phyloP scores from a whole-genome alignment of 1,140 invertebrate genomes.

The Hormaphis cornu region DNA sequence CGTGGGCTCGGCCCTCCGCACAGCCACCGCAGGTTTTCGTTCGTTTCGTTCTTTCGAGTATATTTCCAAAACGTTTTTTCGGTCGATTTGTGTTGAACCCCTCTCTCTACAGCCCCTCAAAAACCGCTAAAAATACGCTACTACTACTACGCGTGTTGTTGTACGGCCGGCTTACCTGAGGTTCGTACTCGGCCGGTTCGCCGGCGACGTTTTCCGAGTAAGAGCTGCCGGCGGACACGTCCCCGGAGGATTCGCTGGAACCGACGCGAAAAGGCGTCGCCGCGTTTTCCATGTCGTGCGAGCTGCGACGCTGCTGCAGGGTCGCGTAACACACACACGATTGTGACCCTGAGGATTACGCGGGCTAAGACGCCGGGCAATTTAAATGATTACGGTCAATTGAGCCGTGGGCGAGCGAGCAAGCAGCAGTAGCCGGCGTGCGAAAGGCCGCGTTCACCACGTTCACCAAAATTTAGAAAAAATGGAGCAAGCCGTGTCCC shows the following conservation, averaged over 20 bases:
- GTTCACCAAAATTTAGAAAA: no score
- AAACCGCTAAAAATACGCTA: no score
- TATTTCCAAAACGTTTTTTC: no score
- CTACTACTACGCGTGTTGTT: no score
- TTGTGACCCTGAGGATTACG: neutral
- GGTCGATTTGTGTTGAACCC: no score
- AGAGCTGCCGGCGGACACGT: conserved; percentile 32
- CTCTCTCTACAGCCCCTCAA: no score
- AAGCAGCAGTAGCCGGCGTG: no score
- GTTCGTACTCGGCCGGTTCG: conserved; percentile 38
- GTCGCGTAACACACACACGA: neutral
- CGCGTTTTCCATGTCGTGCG: neutral
- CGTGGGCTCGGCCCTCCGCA: no score
- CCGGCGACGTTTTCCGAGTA: conserved; percentile 36
- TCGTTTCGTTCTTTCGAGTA: no score
- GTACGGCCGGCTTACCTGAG: conserved; percentile 37
- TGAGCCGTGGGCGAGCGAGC: neutral
- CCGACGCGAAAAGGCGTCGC: neutral
- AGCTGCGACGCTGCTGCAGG: neutral
- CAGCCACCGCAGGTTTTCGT: no score
- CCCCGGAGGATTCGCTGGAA: conserved; percentile 9
- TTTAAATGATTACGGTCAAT: conserved; percentile 14
- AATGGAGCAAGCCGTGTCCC: no score
- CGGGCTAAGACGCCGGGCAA: neutral
- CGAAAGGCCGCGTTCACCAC: neutral